These are phyloP conservation scores for Oxytorus armatus DNA, from an alignment of 2,888 invertebrate genomes.

Conservation along the genomic window DNA sequence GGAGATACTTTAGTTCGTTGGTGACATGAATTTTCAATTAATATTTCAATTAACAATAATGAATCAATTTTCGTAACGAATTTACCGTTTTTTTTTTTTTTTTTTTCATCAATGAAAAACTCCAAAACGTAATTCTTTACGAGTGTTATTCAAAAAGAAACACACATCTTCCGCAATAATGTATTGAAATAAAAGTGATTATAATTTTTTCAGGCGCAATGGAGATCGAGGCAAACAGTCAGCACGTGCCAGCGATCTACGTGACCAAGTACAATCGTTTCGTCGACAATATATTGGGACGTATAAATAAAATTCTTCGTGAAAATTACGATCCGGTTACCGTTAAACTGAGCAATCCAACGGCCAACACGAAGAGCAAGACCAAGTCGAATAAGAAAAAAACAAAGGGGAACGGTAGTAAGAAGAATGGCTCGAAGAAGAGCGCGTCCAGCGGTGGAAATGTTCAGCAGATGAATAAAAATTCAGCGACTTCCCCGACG, in stretches of 20 bases:
- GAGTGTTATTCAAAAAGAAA: too few relatives aligned
- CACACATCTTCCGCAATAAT: too few relatives aligned
- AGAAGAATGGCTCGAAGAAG: conserved; percentile 82
- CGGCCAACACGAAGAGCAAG: conserved; percentile 85
- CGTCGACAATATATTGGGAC: conserved; percentile 92
- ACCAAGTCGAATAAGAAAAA: conserved; percentile 80
- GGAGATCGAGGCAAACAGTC: conserved; percentile 75
- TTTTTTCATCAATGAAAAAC: too few relatives aligned
- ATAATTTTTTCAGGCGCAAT: conserved; percentile 85
- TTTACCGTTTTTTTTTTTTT: too few relatives aligned
- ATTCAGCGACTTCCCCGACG: conserved; percentile 22
- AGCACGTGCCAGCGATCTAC: conserved; percentile 88
- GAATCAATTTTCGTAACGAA: too few relatives aligned
- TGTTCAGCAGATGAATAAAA: conserved; percentile 20
- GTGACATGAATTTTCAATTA: too few relatives aligned
- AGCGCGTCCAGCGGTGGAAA: conserved; percentile 49
- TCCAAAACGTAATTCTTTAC: too few relatives aligned
- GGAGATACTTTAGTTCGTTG: too few relatives aligned
- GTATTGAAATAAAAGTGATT: too few relatives aligned
- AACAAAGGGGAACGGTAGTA: conserved; percentile 68
- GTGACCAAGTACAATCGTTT: conserved; percentile 94
- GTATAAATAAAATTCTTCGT: conserved; percentile 92
- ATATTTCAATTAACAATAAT: too few relatives aligned
- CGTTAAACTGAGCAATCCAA: conserved; percentile 88
- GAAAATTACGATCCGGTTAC: conserved; percentile 94